Evolutionary conservation across 2,113 vertebrate genomes (phyloP).

Genomic region (Fregetta grallaria): DNA sequence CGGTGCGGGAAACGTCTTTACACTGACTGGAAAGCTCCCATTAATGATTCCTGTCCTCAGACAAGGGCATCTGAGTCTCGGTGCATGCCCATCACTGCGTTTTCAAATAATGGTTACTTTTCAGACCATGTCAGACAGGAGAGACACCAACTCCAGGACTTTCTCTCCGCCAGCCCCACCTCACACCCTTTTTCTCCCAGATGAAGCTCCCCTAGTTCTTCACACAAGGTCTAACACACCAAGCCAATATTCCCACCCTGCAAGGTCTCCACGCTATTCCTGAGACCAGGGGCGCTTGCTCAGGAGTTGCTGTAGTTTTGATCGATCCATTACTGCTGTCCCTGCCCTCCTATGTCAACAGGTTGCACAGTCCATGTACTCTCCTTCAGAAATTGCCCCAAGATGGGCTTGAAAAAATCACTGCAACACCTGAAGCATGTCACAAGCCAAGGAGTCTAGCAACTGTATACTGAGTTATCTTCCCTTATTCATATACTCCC

Average conservation of each 20-base stretch:
- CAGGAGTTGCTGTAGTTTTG: background rate
- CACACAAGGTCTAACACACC: background rate
- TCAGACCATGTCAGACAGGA: background rate
- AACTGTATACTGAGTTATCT: background rate
- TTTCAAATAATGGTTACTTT: background rate
- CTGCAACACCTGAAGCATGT: background rate
- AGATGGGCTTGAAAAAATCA: background rate
- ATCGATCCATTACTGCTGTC: background rate
- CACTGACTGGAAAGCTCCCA: background rate
- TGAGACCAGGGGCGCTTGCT: background rate
- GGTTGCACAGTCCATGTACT: background rate
- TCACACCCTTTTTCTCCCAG: background rate
- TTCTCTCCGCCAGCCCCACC: background rate
- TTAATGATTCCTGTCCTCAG: background rate
- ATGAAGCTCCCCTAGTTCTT: background rate
- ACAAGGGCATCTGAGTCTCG: background rate
- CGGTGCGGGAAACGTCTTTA: background rate
- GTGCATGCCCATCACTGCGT: background rate
- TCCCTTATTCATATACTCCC: background rate
- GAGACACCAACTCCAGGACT: background rate
- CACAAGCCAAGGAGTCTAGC: background rate
- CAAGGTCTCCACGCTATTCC: background rate
- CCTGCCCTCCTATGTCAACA: background rate
- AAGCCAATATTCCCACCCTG: accelerated
- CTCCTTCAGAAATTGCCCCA: background rate